These are phyloP conservation scores for Lithophane semibrunnea DNA, from an alignment of 2,888 invertebrate species.

Conservation along the genomic window DNA sequence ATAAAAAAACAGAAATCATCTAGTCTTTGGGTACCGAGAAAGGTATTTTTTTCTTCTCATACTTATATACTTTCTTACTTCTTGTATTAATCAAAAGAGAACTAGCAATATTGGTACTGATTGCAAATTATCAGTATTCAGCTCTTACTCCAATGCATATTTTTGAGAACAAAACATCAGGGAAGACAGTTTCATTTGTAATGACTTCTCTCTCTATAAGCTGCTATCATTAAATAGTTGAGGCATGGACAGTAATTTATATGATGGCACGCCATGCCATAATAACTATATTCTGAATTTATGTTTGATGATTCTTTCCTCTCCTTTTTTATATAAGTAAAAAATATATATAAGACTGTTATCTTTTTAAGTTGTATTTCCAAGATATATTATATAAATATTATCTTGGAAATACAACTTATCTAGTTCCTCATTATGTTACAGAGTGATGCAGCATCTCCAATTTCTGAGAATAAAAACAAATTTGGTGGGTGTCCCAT, in stretches of 20 bases:
- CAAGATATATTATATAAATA: too few relatives aligned
- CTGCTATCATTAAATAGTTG: not conserved
- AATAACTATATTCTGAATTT: not conserved
- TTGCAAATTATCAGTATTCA: not conserved
- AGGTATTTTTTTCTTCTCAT: slow-evolving; percentile 2
- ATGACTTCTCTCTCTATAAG: not conserved
- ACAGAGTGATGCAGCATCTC: slow-evolving; percentile 25
- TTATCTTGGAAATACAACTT: too few relatives aligned
- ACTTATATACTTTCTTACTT: not conserved
- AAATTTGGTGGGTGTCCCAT: slow-evolving; percentile 79
- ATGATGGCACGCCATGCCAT: not conserved
- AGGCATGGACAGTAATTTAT: not conserved
- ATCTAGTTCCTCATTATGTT: slow-evolving; percentile 13
- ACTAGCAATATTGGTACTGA: not conserved
- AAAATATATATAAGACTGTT: too few relatives aligned
- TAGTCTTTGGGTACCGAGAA: not conserved
- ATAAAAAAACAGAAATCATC: not conserved
- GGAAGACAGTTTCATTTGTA: not conserved
- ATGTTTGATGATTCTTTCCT: too few relatives aligned
- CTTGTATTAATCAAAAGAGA: not conserved
- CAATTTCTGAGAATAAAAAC: not conserved
- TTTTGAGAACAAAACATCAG: not conserved
- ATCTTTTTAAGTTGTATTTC: too few relatives aligned
- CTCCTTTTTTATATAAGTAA: too few relatives aligned
- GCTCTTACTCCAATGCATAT: not conserved